phyloP scores from a whole-genome alignment of 2,113 vertebrate genomes.

The Jacana jacana region DNA sequence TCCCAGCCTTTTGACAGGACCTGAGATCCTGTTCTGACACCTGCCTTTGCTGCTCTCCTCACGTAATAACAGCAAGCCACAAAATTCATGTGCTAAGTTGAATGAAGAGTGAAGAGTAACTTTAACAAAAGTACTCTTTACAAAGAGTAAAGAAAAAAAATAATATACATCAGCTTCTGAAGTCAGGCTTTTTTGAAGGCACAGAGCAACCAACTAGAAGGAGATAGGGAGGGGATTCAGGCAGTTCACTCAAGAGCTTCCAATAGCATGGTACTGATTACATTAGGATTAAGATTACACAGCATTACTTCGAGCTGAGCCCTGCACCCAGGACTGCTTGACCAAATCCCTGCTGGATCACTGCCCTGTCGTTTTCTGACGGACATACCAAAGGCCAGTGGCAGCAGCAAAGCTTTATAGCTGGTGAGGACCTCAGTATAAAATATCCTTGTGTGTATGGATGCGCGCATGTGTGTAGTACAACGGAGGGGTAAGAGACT shows the following conservation, averaged over 20 bases:
- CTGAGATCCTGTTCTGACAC: neutral
- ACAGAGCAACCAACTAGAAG: neutral
- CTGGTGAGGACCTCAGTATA: neutral
- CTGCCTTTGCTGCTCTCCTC: neutral
- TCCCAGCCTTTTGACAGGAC: neutral
- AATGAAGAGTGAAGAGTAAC: too few species aligned
- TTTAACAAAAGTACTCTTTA: too few species aligned
- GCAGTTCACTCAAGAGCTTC: neutral
- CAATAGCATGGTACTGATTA: neutral
- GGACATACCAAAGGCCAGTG: neutral
- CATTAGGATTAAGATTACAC: neutral
- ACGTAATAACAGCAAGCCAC: neutral
- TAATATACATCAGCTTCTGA: neutral
- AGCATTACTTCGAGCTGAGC: neutral
- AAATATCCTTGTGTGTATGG: fast-evolving
- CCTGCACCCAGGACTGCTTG: neutral
- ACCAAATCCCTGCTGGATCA: neutral
- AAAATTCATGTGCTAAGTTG: neutral
- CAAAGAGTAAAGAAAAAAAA: neutral
- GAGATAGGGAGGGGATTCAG: neutral
- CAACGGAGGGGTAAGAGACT: fast-evolving
- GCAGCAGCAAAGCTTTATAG: neutral
- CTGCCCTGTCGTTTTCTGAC: neutral
- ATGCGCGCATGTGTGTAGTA: fast-evolving
- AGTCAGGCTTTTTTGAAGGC: neutral